Evolutionary conservation across 2,113 vertebrate species (phyloP).

Genomic region (Mus pahari): DNA sequence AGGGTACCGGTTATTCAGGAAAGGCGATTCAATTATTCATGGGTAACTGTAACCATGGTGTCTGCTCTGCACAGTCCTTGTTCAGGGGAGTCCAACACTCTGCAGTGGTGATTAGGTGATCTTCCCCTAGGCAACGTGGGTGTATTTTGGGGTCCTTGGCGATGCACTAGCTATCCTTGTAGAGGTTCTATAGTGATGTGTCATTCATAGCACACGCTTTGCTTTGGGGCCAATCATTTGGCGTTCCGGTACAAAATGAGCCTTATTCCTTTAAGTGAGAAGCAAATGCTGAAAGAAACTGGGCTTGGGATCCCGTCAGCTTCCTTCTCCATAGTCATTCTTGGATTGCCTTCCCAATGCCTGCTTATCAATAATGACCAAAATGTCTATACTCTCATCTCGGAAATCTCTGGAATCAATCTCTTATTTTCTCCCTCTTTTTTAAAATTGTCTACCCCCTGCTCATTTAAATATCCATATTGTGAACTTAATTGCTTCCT

Average conservation of each 20-base stretch:
- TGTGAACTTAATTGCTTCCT: background rate
- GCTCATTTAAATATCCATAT: background rate
- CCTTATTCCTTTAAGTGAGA: background rate
- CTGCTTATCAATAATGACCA: background rate
- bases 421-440: background rate
- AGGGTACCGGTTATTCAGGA: background rate
- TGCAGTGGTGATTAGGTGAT: background rate
- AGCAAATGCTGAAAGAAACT: background rate
- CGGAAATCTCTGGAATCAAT: background rate
- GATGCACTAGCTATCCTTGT: too few species aligned
- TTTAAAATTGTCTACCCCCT: background rate
- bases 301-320: too few species aligned
- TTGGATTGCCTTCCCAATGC: background rate
- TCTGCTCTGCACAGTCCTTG: too few species aligned
- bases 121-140: background rate
- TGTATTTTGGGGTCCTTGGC: background rate
- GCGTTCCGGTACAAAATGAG: background rate
- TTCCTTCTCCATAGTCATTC: background rate
- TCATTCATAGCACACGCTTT: accelerated
- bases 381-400: background rate
- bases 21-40: background rate
- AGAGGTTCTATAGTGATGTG: accelerated
- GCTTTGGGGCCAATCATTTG: background rate
- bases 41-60: accelerated
- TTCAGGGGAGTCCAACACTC: background rate